Evolutionary conservation across 2,797 vertebrate genomes (phyloP), one percentile per base, ranked within the genome.

Genomic region (Lerista edwardsae): DNA sequence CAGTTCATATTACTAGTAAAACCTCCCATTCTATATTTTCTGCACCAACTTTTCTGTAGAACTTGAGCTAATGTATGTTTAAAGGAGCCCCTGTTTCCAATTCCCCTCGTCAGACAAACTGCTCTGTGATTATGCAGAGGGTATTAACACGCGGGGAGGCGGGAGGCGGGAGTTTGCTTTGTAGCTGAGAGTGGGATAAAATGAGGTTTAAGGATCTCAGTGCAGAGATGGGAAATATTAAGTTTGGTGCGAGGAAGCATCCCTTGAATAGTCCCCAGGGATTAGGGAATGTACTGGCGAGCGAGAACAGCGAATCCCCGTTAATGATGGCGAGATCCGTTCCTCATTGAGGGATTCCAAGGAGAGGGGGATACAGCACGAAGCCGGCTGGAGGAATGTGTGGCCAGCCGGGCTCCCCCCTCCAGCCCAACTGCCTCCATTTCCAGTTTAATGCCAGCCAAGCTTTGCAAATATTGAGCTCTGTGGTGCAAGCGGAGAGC

Each of bases 111-210:
- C 74, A 12, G 90, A 62, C 84, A 84, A 92, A 93, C 75, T 75
- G 82, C 80, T 61, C 77, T 86, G 34, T 15, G 4, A 87, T 89
- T 88, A 92, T 87, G 89, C 86, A 64, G 89, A 93, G 84, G 90
- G 84, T 88, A 62, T 76, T 74, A 31, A 8, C 8, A 17, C 1
- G 27, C 41, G 79, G 82, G n/a, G 61, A 73, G 36, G 4, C 5
- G 34, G 55, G 12, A 51, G 69, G 9, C 2, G 8, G 36, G 44
- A 59, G 31, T 87, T 81, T 51, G 21, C 62, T 47, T 62, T 74
- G 79, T 64, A 8, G 6, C 55, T 75, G 73, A 79, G 65, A 86
- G 71, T 34, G 79, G 79, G 65, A 31, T 41, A 62, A 68, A n/a
- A 3, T 27, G 4, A 72, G 65, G 75, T 65, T 39, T 34, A 11